Conservation (phyloP, 2,888 invertebrate genomes). For the Pyrocoelia pectoralis region DNA sequence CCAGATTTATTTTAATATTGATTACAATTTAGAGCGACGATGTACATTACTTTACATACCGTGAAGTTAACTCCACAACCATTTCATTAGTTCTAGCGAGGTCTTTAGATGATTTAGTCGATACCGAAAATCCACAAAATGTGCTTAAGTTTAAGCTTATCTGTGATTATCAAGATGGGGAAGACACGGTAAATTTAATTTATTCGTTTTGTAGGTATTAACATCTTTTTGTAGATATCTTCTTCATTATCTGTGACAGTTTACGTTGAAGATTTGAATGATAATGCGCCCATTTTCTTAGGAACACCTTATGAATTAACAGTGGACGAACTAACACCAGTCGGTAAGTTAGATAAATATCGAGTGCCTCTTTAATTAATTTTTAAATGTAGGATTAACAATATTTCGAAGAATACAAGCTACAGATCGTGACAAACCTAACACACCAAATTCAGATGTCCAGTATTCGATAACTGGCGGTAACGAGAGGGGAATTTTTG, state of each 20-base stretch:
- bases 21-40: constrained; percentile 67
- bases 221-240: constrained; percentile 65
- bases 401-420: constrained; percentile 84
- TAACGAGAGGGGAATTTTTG: constrained; percentile 77
- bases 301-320: constrained; percentile 81
- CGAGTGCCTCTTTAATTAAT: no score
- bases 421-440: constrained; percentile 84
- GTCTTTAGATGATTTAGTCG: constrained; percentile 81
- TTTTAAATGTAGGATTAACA: constrained; percentile 71
- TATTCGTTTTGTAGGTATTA: no score
- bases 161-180: constrained; percentile 74
- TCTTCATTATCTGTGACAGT: constrained; percentile 85
- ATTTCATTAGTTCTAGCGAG: constrained; percentile 79
- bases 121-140: constrained; percentile 81
- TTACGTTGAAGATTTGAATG: constrained; percentile 88
- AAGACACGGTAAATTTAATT: constrained; percentile 66
- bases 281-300: constrained; percentile 80
- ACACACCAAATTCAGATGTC: constrained; percentile 87
- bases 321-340: constrained; percentile 82
- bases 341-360: constrained; percentile 62
- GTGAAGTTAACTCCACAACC: constrained; percentile 79
- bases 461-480: constrained; percentile 80
- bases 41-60: constrained; percentile 74
- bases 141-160: constrained; percentile 83
- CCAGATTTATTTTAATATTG: background rate